Conservation (phyloP, 2,113 vertebrate genomes). For the Eolophus roseicapilla region DNA sequence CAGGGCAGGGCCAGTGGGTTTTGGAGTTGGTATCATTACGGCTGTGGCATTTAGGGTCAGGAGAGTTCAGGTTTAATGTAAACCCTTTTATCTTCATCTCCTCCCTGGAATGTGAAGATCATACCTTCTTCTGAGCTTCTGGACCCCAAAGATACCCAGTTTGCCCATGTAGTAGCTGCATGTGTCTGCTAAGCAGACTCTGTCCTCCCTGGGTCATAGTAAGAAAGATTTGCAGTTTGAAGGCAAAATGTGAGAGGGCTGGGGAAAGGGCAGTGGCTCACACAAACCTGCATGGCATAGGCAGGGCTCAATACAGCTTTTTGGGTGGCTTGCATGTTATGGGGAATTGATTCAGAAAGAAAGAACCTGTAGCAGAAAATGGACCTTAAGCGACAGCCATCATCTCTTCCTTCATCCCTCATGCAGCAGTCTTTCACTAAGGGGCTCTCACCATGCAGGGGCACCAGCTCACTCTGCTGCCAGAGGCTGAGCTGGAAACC, state of each 20-base stretch:
- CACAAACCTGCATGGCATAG: not conserved
- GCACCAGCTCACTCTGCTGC: not conserved
- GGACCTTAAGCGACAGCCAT: not conserved
- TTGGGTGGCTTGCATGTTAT: not conserved
- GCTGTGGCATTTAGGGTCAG: not conserved
- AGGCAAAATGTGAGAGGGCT: not conserved
- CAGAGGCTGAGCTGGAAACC: not conserved
- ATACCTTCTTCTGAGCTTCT: not conserved
- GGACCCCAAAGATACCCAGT: not conserved
- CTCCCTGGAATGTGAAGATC: not conserved
- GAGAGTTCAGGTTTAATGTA: not conserved
- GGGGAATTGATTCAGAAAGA: not conserved
- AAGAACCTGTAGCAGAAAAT: not conserved
- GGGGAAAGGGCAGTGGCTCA: not conserved
- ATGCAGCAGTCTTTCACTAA: accelerated
- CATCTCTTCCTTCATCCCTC: not conserved
- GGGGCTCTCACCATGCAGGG: not conserved
- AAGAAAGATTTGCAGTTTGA: not conserved
- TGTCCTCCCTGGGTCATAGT: not conserved
- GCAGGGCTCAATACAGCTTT: not conserved
- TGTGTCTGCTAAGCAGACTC: not conserved
- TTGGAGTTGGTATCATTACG: not conserved
- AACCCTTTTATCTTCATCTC: not conserved
- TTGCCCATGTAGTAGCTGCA: not conserved
- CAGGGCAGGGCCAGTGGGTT: not conserved